Evolutionary conservation across 2,797 vertebrate genomes (phyloP), one percentile per base, ranked within the genome.

Genomic region (Macrochelys suwanniensis): DNA sequence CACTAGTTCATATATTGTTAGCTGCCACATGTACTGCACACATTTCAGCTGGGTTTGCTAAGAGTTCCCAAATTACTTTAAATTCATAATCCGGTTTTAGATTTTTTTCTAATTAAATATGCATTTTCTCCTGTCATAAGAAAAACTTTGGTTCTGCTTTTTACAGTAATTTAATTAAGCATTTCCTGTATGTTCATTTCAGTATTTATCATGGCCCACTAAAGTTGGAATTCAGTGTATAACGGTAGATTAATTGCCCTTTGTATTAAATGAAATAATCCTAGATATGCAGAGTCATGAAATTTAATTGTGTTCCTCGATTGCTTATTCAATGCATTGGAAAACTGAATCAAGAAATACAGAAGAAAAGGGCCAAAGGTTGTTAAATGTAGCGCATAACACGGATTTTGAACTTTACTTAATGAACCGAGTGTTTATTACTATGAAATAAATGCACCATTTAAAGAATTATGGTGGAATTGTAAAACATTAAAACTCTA

Each of bases 351-450:
- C 89, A 96, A 98, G 96, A 90, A 97, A 95, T 97, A 97, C 51
- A 89, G 95, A 95, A 97, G 91, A 93, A 97, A 94, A 94, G 92
- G 97, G 97, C 97, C 98, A 98, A 98, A 98, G 98, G 98, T 98
- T 98, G 98, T 98, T 98, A 98, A 99, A 98, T 99, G 99, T 99
- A 99, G 98, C 98, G 92, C 92, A 93, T 98, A 98, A 99, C 98
- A 97, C 97, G 93, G 98, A 97, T 98, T 98, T 97, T 98, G 98
- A 98, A 98, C 98, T 98, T 98, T 97, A 98, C 97, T 98, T 99
- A 99, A 99, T 99, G 99, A 99, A 98, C 98, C 98, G 6, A 97
- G 97, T 98, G 98, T 99, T 99, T 99, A 99, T 99, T 98, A 98
- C 98, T 98, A 97, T 98, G 97, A 98, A 98, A 98, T 98, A 97